Conservation (phyloP, 2,113 vertebrate genomes). For the Ceyx melanurus region DNA sequence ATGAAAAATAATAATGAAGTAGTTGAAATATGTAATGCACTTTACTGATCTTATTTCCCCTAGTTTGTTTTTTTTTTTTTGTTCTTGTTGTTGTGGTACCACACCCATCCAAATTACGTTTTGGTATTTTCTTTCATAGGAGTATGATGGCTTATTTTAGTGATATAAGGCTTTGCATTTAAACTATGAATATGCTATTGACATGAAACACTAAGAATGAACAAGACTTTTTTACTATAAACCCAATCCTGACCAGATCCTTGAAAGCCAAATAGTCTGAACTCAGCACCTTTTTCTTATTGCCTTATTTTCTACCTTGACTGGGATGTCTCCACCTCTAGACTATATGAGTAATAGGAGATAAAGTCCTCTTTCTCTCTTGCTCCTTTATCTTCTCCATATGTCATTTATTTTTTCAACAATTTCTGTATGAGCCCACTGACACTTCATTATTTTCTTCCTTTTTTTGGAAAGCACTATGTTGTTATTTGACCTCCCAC, state of each 20-base stretch:
- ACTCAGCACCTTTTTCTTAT: rapidly evolving
- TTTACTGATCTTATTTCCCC: background rate
- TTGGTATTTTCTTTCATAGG: rapidly evolving
- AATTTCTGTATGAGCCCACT: background rate
- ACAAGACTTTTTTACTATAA: background rate
- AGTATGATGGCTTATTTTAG: background rate
- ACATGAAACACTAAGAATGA: background rate
- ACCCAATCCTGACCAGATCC: background rate
- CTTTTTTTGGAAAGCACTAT: rapidly evolving
- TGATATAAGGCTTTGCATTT: background rate
- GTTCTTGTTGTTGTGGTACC: background rate
- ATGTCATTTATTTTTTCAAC: background rate
- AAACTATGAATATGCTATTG: background rate
- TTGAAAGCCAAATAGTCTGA: background rate
- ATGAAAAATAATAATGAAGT: background rate
- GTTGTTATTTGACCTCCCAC: background rate
- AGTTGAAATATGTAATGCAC: background rate
- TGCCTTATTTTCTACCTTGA: background rate
- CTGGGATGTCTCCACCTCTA: background rate
- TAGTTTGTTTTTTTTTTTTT: rapidly evolving
- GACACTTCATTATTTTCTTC: background rate
- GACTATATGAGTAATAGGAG: background rate
- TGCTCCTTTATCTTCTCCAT: background rate
- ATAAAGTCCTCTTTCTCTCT: background rate
- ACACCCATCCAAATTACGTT: background rate